Base-by-base conservation (phyloP, 2,113 vertebrate species). In the Spea multiplicata region DNA sequence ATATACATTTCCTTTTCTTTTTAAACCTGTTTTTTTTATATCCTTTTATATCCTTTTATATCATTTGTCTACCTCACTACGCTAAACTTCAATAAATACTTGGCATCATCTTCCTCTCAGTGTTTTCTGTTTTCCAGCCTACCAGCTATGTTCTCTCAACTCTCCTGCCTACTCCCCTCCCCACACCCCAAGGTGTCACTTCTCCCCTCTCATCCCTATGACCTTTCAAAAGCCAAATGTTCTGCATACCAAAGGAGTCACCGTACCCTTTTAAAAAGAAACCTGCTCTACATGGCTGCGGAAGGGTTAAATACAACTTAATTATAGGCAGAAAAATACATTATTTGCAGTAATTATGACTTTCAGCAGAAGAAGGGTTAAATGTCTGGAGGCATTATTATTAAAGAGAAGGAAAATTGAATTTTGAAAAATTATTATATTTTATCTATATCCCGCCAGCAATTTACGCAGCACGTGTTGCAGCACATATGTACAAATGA, bases 141-240 rank as follows among this genome's bases (percentile, higher is more conserved):
- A 72, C 71, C 76, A 72, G 74, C 68, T 71, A 57, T 44, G 6
- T 14, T 48, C 14, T 57, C 49, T 12, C 59, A 47, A n/a, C 59
- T 71, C 13, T 16, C 5, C 57, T 44, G 10, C 57, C 16, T 55
- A 30, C 44, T 13, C 45, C 66, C 66, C 61, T 62, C 62, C 61
- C 8, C 61, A 52, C 14, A 79, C 8, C 66, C 53, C 44, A 73
- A 67, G 64, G 77, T 73, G 78, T 68, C 71, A 62, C 53, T 16
- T 78, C 77, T 67, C 77, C 53, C 59, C 50, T 80, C 71, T 67
- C 71, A 48, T 53, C 49, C n/a, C 50, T 71, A 4, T 80, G 78
- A 80, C 78, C 71, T 80, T 80, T 80, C 52, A 52, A 3, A 49
- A 77, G 12, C 45, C 71, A 80, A 80, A 57, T 80, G 45, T 44